phyloP scores from a whole-genome alignment of 2,797 vertebrate species.

The Sebastes hopkinsi region DNA sequence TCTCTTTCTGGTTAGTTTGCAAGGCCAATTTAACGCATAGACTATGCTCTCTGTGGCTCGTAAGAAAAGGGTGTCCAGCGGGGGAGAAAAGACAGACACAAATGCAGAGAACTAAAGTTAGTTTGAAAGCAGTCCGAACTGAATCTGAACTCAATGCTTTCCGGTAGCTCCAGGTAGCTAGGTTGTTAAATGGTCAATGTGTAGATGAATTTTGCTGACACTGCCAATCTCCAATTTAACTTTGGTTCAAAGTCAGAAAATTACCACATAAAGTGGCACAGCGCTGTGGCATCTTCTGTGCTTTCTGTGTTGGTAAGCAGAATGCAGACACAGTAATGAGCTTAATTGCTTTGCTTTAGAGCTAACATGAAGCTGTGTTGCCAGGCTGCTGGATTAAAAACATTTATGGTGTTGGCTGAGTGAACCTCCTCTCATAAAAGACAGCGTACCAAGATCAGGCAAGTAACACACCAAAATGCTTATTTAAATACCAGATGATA shows the following conservation, averaged over 20 bases:
- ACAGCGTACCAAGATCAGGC: conserved; percentile 12
- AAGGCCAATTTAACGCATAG: not conserved
- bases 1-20: not conserved
- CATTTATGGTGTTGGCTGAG: conserved; percentile 20
- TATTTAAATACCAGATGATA: not conserved
- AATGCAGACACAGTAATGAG: conserved; percentile 65
- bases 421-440: conserved; percentile 30
- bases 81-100: not conserved
- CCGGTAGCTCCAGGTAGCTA: not conserved
- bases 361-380: conserved; percentile 44
- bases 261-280: conserved; percentile 32
- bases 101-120: not conserved
- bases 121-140: not conserved
- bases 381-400: conserved; percentile 60
- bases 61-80: too few relatives aligned
- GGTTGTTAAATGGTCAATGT: not conserved
- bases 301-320: conserved; percentile 51
- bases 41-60: too few relatives aligned
- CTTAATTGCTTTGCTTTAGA: conserved; percentile 66
- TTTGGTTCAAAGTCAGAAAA: conserved; percentile 44
- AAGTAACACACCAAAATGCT: conserved; percentile 20
- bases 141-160: not conserved
- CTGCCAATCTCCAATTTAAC: conserved; percentile 30
- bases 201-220: conserved; percentile 21
- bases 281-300: conserved; percentile 43